These are phyloP conservation scores for Mobula hypostoma DNA, from an alignment of 2,113 vertebrate genomes.

Conservation along the genomic window DNA sequence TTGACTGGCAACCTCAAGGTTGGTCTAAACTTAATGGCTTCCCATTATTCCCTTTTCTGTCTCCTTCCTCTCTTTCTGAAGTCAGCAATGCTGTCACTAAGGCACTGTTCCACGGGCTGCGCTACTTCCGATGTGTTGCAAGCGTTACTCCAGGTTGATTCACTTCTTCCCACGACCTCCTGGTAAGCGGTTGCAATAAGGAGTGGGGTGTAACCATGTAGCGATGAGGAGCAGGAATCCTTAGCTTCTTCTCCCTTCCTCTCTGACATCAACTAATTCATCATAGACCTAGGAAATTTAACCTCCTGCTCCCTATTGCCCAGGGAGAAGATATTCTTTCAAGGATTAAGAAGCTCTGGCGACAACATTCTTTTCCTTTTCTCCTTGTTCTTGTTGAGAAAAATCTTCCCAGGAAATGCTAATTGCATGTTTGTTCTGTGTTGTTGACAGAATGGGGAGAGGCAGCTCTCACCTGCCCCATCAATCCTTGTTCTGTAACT, in stretches of 20 bases:
- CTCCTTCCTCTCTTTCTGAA: background rate
- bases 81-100: background rate
- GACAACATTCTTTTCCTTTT: constrained; percentile 9
- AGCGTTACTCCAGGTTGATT: too few relatives aligned
- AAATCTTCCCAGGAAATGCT: constrained; percentile 41
- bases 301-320: background rate
- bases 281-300: background rate
- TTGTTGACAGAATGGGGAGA: constrained; percentile 45
- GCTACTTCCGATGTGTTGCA: background rate
- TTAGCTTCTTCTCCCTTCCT: background rate
- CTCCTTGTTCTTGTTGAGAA: background rate
- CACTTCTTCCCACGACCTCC: background rate
- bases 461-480: constrained; percentile 44
- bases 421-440: constrained; percentile 49
- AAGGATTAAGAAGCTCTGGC: constrained; percentile 5
- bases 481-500: constrained; percentile 40
- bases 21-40: background rate
- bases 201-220: background rate
- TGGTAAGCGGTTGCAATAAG: background rate
- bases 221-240: background rate
- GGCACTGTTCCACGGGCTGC: background rate
- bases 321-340: background rate
- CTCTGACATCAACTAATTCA: background rate
- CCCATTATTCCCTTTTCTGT: background rate
- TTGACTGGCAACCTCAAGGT: too few relatives aligned